Percentiles rank a stretch among this genome's conserved stretches.
Evolutionary conservation across 2,888 invertebrate genomes (phyloP).

Genomic region (Falcaria lacertinaria): DNA sequence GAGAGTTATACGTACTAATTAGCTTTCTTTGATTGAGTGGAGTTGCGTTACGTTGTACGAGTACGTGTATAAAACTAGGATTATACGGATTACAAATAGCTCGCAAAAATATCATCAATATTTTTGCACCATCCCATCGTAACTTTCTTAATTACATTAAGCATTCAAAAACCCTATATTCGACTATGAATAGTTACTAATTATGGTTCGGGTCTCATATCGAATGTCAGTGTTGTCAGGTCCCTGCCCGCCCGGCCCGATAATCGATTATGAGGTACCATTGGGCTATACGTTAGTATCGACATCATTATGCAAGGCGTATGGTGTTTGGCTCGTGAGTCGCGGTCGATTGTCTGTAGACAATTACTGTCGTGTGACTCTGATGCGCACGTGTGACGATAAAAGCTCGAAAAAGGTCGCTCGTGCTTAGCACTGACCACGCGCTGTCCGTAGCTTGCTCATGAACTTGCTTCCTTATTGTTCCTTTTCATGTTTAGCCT

Average conservation of each 20-base stretch:
- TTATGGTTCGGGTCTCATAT: not conserved
- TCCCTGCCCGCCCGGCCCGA: slow-evolving; percentile 6
- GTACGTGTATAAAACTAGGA: too few relatives aligned
- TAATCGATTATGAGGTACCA: slow-evolving; percentile 4
- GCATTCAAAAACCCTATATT: not conserved
- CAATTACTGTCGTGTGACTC: slow-evolving; percentile 63
- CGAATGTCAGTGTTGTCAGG: too few relatives aligned
- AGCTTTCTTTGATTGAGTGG: too few relatives aligned
- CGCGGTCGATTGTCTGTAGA: slow-evolving; percentile 55
- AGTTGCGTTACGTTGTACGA: too few relatives aligned
- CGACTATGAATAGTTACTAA: not conserved
- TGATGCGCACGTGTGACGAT: slow-evolving; percentile 55
- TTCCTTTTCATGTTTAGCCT: not conserved
- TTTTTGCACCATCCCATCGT: too few relatives aligned
- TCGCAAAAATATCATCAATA: too few relatives aligned
- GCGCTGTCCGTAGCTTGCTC: slow-evolving; percentile 26
- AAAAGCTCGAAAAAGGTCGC: slow-evolving; percentile 55
- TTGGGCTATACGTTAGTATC: slow-evolving; percentile 28
- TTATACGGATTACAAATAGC: too few relatives aligned
- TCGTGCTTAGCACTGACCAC: slow-evolving; percentile 51
- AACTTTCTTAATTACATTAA: too few relatives aligned
- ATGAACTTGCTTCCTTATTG: slow-evolving; percentile 29
- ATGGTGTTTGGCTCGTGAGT: slow-evolving; percentile 60
- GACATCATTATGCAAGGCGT: slow-evolving; percentile 60
- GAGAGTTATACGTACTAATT: too few relatives aligned